Percentiles rank a stretch among this genome's conserved stretches.
These are phyloP conservation scores for Capromys pilorides DNA, from an alignment of 2,797 vertebrate species.

Conservation along the genomic window DNA sequence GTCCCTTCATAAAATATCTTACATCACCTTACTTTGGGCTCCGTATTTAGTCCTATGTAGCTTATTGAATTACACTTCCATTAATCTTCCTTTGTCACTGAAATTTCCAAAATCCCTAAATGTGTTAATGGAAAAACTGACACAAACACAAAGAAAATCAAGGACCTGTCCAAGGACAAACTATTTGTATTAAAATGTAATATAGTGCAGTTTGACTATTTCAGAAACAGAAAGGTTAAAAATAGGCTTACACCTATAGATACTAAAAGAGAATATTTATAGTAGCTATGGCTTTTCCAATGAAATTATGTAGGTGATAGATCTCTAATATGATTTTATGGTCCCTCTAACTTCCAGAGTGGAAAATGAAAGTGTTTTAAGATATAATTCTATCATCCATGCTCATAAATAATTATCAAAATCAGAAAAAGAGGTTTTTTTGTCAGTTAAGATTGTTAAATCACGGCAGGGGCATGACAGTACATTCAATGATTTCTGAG, in stretches of 20 bases:
- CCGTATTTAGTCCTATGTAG: constrained; percentile 21
- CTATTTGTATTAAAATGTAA: constrained; percentile 66
- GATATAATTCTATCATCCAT: background rate
- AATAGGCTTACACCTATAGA: constrained; percentile 23
- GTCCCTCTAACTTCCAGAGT: background rate
- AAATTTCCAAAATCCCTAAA: constrained; percentile 57
- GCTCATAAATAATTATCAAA: constrained; percentile 17
- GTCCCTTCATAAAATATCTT: background rate
- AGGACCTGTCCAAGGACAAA: constrained; percentile 40
- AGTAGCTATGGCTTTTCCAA: constrained; percentile 44
- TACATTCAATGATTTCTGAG: constrained; percentile 42
- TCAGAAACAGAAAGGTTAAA: constrained; percentile 53
- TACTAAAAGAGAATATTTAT: constrained; percentile 51
- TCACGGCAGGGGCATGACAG: background rate
- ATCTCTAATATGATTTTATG: constrained; percentile 36
- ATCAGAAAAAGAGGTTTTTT: constrained; percentile 24
- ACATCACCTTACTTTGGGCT: background rate
- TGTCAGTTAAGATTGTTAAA: background rate
- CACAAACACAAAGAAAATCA: constrained; percentile 54
- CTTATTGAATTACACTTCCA: constrained; percentile 69
- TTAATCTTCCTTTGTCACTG: constrained; percentile 55
- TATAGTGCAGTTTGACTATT: constrained; percentile 57
- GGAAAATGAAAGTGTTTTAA: background rate
- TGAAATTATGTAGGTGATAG: constrained; percentile 47
- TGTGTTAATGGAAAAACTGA: constrained; percentile 57